Percentiles rank a stretch among this genome's conserved stretches.
Conservation (phyloP, 2,888 invertebrate genomes). For the Oscheius sp. region DNA sequence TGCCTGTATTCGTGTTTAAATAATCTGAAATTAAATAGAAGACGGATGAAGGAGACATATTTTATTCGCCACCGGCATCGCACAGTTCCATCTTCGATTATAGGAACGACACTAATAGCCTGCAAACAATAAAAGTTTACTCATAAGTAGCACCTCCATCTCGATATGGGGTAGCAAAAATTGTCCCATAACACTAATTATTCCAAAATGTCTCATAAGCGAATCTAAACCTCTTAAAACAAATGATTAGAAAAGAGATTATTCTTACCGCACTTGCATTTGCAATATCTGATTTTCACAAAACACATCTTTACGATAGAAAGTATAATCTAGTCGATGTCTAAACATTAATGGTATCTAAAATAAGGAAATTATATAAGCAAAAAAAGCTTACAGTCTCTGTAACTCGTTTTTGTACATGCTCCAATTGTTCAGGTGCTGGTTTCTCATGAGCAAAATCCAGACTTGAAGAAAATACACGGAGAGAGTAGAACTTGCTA, state of each 20-base stretch:
- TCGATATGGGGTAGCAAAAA: conserved; percentile 57
- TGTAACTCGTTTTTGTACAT: conserved; percentile 57
- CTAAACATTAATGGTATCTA: conserved; percentile 66
- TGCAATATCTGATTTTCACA: conserved; percentile 64
- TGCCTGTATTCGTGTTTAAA: conserved; percentile 49
- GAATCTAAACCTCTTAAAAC: conserved; percentile 53
- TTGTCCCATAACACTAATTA: conserved; percentile 53
- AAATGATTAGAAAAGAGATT: neutral
- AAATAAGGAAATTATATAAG: conserved; percentile 23
- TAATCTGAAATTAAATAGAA: conserved; percentile 45
- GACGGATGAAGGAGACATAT: conserved; percentile 53
- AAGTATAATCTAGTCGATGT: conserved; percentile 65
- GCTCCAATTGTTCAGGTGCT: conserved; percentile 64
- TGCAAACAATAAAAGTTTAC: conserved; percentile 2
- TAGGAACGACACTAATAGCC: conserved; percentile 44
- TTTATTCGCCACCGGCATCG: conserved; percentile 66
- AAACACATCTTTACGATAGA: conserved; percentile 66
- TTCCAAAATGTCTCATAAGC: conserved; percentile 60
- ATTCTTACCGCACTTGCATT: conserved; percentile 41
- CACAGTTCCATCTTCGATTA: conserved; percentile 69
- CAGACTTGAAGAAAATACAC: conserved; percentile 16
- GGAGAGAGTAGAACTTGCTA: neutral
- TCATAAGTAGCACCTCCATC: conserved; percentile 46
- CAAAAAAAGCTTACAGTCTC: conserved; percentile 34
- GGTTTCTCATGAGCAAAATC: conserved; percentile 55